Evolutionary conservation across 2,888 invertebrate species (phyloP), one percentile per base, ranked within the genome.

Genomic region (Endomychus coccineus): DNA sequence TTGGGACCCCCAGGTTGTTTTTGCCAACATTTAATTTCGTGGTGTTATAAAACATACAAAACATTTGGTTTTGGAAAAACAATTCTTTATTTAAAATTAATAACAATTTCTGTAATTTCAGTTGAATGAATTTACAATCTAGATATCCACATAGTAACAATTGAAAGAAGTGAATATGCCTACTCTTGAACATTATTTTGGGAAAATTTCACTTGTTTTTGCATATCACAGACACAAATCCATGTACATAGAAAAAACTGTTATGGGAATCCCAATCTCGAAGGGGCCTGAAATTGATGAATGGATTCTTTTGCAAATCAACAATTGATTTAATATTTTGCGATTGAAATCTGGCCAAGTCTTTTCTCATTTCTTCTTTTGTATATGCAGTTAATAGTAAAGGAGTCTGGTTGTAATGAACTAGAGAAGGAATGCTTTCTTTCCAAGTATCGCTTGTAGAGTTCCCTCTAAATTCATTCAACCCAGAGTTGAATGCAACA

Each of bases 211-310:
- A 36, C 11, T 36, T 9, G 4, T 7, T 13, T 12, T 16, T 22
- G 4, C 24, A 24, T 15, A 38, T 7, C 32, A 38, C 33, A 16
- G 37, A 14, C 4, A 38, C 24, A 33, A 28, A 38, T 6, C 33
- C 37, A 27, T 38, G 32, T 16, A 38, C 23, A 25, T 30, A 27
- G 14, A 38, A 38, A 15, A 29, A 29, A n/a, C n/a, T 14, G 12
- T 21, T 32, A 3, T 19, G 4, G 6, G 37, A 38, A 33, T 38
- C 37, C 37, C 37, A 38, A n/a, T 38, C 37, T 13, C 37, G 25
- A 15, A 38, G 27, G n/a, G 37, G 37, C 16, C 33, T 32, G 2
- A 27, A 11, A 21, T 19, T 33, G 10, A 21, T 15, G 21, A 27
- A 38, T 10, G 33, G 21, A 33, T 38, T 38, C 15, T 16, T 27